Conservation (phyloP, 2,113 vertebrate species). For the Oryzias woworae region DNA sequence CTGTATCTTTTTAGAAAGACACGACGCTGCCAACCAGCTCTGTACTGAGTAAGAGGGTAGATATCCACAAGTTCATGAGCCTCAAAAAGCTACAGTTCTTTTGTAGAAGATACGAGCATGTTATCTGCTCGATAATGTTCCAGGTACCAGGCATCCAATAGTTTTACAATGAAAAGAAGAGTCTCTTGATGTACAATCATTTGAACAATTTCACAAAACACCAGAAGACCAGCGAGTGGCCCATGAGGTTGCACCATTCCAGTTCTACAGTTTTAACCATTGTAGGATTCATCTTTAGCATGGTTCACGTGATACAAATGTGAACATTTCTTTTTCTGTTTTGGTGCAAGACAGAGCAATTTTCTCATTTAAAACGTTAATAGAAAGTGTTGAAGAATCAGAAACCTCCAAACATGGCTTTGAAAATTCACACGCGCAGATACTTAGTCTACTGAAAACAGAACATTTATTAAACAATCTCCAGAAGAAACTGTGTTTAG, state of each 20-base stretch:
- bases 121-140: neutral
- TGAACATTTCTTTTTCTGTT: neutral
- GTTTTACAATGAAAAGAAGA: neutral
- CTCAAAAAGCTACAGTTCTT: neutral
- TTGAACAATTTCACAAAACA: neutral
- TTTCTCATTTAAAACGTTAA: neutral
- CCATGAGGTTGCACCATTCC: neutral
- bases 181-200: neutral
- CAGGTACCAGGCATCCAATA: neutral
- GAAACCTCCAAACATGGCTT: neutral
- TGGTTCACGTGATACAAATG: neutral
- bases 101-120: neutral
- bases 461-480: neutral
- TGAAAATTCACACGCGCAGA: too few relatives aligned
- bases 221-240: neutral
- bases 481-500: neutral
- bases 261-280: neutral
- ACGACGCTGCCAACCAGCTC: neutral
- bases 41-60: conserved; percentile 6
- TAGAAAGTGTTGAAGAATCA: neutral
- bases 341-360: neutral
- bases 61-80: conserved; percentile 1
- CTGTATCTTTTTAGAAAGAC: neutral
- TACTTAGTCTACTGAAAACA: neutral
- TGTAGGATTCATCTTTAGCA: neutral